phyloP scores from a whole-genome alignment of 2,797 vertebrate species.

The Chelmon rostratus region DNA sequence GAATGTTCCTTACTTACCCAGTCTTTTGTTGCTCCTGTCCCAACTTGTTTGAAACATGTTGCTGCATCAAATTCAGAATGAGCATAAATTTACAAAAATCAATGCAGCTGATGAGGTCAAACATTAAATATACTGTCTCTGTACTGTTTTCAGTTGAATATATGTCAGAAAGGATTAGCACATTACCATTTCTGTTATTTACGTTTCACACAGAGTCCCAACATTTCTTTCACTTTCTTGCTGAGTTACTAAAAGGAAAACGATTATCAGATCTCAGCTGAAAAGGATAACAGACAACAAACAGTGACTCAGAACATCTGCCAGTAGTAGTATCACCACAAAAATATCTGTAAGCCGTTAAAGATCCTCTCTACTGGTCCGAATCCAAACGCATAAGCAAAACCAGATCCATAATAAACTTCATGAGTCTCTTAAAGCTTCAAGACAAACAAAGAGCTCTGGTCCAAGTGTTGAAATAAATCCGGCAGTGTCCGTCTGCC shows the following conservation, averaged over 20 bases:
- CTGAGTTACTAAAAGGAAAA: background rate
- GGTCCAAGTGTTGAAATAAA: constrained; percentile 26
- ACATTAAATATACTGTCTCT: no score
- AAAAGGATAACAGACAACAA: background rate
- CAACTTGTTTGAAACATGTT: no score
- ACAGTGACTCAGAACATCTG: background rate
- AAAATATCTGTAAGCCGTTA: background rate
- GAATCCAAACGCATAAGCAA: constrained; percentile 11
- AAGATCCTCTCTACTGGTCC: background rate
- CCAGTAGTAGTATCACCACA: background rate
- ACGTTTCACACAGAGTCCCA: no score
- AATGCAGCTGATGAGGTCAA: no score
- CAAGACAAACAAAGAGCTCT: constrained; percentile 23
- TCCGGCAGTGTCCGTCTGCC: background rate
- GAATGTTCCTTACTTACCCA: no score
- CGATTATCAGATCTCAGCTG: background rate
- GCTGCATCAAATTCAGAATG: no score
- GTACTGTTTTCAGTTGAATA: no score
- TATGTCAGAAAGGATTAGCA: no score
- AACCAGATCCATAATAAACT: constrained; percentile 14
- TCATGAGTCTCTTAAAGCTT: constrained; percentile 13
- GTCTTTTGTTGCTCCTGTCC: no score
- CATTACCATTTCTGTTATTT: no score
- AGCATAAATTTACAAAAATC: no score
- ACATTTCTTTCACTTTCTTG: no score